Evolutionary conservation across 2,113 vertebrate genomes (phyloP), one percentile per base, ranked within the genome.

Genomic region (Otocyon megalotis): DNA sequence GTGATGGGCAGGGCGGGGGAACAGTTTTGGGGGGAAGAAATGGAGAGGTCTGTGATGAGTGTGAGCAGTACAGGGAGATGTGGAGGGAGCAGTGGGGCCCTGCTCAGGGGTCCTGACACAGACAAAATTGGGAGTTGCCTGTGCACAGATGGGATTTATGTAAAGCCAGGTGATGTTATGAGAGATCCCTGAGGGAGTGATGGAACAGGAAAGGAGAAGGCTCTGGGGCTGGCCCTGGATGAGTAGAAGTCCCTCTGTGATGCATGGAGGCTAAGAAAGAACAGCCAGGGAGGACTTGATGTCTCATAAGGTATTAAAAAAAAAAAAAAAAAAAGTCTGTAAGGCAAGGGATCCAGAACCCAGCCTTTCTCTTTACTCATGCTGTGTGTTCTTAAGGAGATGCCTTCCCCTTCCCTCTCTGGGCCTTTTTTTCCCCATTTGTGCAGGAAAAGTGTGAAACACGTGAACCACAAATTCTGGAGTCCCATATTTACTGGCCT

Each of bases 351-450:
- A 6, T 5, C 11, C 8, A 30, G 53, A 24, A 5, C 3, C n/a
- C 83, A 35, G 32, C 67, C 71, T 82, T 2, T 11, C 7, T 54
- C 54, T 48, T 43, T 5, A 1, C 50, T 26, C 35, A 15, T 2
- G 85, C 92, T 71, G 26, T 85, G 88, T 48, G 53, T 88, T 35
- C 48, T 69, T 50, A 11, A n/a, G 65, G 63, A 72, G 82, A 3
- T 28, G 7, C 60, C 37, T 30, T 15, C 67, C 60, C 60, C 48
- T 30, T 15, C 67, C 60, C 48, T 89, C 93, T 90, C 83, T 67
- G 91, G 62, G 69, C 53, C 74, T 87, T 37, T 62, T 3, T 72
- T 24, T n/a, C 62, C 63, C 37, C 19, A 5, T 63, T 2, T 58
- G 35, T 22, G 19, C 22, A 26, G 65, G 71, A 53, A 28, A 58